Evolutionary conservation across 2,113 vertebrate genomes (phyloP), one percentile per base, ranked within the genome.

Genomic region (Pterophyllum scalare): DNA sequence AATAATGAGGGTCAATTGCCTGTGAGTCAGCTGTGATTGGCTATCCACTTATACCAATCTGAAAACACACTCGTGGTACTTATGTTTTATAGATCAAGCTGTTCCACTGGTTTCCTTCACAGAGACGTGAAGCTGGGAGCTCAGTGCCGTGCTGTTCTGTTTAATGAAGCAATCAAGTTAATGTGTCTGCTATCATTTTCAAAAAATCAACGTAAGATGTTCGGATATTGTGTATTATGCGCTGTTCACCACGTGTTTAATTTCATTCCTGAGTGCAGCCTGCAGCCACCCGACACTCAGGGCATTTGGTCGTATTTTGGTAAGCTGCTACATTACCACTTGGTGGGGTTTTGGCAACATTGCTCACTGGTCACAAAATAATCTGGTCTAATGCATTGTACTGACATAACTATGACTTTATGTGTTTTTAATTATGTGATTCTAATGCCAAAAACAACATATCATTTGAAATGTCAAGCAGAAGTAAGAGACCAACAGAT

Each of bases 1-100:
- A 57, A 77, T 43, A 82, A 83, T 81, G 3, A 76, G 17, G 56
- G 20, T 85, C 8, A 17, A 75, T 65, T 61, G 8, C 74, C 52
- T 77, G 62, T 52, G 52, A 28, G 52, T 60, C 28, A n/a, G n/a
- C 72, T 60, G n/a, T 59, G 70, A 62, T 59, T 56, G 14, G 38
- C n/a, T 11, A 19, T 22, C 6, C 74, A 65, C 24, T 72, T 72
- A 72, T 20, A 54, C 20, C 46, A 52, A 19, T 54, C 46, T 72
- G 46, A 72, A 72, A 49, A 52, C 26, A 31, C 17, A 72, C 46
- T 75, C 59, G 31, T 20, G 19, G 31, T 4, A n/a, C 2, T 72
- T 52, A 17, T 4, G 22, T 54, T 74, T 64, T 38, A 54, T 56
- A 77, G 64, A 57, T 57, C 3, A 77, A 61, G 57, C 65, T 38